Conservation (phyloP, 1,140 invertebrate species). For the Pogonomyrmex californicus region DNA sequence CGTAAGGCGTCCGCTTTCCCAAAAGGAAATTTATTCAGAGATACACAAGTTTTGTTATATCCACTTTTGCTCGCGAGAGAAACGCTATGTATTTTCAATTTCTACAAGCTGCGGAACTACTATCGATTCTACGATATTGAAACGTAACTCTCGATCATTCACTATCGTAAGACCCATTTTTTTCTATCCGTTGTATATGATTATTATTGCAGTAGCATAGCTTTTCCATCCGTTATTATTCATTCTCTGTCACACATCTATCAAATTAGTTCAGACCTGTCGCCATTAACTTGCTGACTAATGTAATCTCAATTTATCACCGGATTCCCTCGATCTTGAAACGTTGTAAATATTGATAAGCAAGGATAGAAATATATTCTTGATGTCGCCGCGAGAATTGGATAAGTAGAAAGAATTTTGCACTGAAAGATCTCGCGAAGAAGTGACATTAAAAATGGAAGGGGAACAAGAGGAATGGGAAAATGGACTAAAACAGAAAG, state of each 20-base stretch:
- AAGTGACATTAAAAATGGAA: neutral
- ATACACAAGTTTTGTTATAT: neutral
- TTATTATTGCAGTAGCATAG: neutral
- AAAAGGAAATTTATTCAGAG: neutral
- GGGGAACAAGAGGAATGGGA: neutral
- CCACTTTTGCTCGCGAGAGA: neutral
- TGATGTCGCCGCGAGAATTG: neutral
- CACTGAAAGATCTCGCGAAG: neutral
- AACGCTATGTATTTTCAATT: slow-evolving; percentile 26
- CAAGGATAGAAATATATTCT: neutral
- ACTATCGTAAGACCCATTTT: neutral
- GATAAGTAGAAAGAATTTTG: neutral
- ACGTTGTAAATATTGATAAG: slow-evolving; percentile 10
- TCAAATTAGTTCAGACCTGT: neutral
- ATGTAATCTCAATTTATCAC: neutral
- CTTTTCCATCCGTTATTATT: neutral
- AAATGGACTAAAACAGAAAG: slow-evolving; percentile 2
- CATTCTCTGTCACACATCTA: neutral
- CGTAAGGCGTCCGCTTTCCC: neutral
- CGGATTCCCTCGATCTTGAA: neutral
- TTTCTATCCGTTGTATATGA: neutral
- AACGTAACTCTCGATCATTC: slow-evolving; percentile 43
- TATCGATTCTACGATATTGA: slow-evolving; percentile 20
- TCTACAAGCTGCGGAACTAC: neutral
- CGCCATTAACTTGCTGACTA: neutral